Evolutionary conservation across 2,797 vertebrate species (phyloP).

Genomic region (Pelobates cultripes): DNA sequence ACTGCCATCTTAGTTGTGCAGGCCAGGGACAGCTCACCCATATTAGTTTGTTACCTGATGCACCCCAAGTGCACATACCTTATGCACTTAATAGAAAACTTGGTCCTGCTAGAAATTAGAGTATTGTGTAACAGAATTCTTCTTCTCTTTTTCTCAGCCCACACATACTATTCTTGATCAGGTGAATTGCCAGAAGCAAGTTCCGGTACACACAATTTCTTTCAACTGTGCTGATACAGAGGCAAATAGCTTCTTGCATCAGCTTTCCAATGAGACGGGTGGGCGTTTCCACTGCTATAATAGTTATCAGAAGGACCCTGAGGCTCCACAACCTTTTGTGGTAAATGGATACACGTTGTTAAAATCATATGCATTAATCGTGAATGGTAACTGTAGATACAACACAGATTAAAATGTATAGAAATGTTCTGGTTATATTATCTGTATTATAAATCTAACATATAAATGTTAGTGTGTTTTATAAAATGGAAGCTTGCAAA

Average conservation of each 20-base stretch:
- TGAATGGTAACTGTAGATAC: too few relatives aligned
- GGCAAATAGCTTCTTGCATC: conserved; percentile 74
- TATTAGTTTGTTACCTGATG: too few relatives aligned
- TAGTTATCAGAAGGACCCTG: conserved; percentile 60
- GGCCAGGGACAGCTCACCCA: too few relatives aligned
- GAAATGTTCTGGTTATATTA: too few relatives aligned
- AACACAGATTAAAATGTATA: too few relatives aligned
- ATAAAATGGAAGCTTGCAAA: too few relatives aligned
- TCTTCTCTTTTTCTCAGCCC: conserved; percentile 61
- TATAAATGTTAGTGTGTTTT: too few relatives aligned
- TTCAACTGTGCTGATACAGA: conserved; percentile 77
- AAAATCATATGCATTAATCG: background rate
- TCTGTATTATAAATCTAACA: too few relatives aligned
- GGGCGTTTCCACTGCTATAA: conserved; percentile 72
- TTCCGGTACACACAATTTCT: conserved; percentile 77
- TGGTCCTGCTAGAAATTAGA: too few relatives aligned
- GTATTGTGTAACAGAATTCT: background rate
- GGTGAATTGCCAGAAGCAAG: conserved; percentile 58
- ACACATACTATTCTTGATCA: conserved; percentile 64
- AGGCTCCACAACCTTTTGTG: conserved; percentile 59
- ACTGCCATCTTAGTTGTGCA: too few relatives aligned
- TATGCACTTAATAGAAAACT: too few relatives aligned
- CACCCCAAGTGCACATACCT: too few relatives aligned
- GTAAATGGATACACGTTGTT: conserved; percentile 59
- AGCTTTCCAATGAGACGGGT: conserved; percentile 71